These are phyloP conservation scores for Clusia tigrina DNA, from an alignment of 2,888 invertebrate species.

Conservation along the genomic window DNA sequence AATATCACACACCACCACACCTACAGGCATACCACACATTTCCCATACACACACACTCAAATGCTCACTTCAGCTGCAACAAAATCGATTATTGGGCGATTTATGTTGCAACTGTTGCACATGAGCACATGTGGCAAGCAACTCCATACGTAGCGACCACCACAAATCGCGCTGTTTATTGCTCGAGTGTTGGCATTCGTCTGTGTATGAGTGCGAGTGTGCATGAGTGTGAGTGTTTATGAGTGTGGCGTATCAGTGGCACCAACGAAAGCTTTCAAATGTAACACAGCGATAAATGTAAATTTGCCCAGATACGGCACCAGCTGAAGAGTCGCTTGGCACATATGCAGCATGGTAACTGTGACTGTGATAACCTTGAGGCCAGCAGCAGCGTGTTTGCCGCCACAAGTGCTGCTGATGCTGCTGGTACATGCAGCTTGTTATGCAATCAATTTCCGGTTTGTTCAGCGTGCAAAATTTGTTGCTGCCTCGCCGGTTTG, in stretches of 20 bases:
- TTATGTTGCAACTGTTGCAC: slow-evolving; percentile 25
- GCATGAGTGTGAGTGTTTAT: slow-evolving; percentile 4
- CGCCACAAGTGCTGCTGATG: no score
- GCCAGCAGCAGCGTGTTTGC: slow-evolving; percentile 24
- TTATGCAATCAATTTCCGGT: slow-evolving; percentile 58
- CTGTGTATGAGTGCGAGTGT: neutral
- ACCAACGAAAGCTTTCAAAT: neutral
- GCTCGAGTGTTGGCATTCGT: neutral
- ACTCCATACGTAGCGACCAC: slow-evolving; percentile 4
- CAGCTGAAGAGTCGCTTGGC: no score
- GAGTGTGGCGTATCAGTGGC: neutral
- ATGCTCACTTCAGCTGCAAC: neutral
- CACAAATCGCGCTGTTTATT: slow-evolving; percentile 37
- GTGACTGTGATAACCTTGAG: slow-evolving; percentile 38
- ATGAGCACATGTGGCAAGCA: slow-evolving; percentile 33
- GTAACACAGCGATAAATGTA: slow-evolving; percentile 4
- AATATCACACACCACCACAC: no score
- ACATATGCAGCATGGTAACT: slow-evolving; percentile 18
- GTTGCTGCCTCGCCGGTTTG: neutral
- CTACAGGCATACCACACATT: no score
- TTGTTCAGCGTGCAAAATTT: slow-evolving; percentile 21
- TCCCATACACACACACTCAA: no score
- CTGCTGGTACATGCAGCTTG: slow-evolving; percentile 40
- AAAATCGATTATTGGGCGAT: no score
- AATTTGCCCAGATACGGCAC: neutral